phyloP scores from a whole-genome alignment of 2,113 vertebrate genomes.

The Rhombomys opimus region DNA sequence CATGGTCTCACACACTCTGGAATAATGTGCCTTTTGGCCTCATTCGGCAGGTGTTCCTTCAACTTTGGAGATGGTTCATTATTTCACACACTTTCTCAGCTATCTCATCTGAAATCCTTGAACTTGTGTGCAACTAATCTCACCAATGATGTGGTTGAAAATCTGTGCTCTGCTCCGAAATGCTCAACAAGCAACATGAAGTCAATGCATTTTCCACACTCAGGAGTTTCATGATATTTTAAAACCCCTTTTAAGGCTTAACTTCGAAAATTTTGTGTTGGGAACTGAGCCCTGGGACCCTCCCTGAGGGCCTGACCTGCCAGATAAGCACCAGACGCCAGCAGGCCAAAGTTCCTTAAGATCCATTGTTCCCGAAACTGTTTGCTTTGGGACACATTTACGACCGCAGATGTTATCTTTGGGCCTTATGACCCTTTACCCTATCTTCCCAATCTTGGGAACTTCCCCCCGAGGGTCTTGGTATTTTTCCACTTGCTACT shows the following conservation, averaged over 20 bases:
- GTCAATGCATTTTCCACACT: not conserved
- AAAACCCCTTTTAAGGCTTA: not conserved
- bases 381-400: no score
- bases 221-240: no score
- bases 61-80: not conserved
- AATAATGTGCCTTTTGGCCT: accelerated
- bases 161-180: not conserved
- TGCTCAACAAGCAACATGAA: not conserved
- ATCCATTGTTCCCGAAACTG: no score
- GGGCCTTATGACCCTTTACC: no score
- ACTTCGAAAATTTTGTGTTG: not conserved
- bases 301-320: no score
- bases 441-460: no score
- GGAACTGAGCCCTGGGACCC: no score
- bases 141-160: accelerated
- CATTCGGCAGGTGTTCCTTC: not conserved
- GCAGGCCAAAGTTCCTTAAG: no score
- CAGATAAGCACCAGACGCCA: no score
- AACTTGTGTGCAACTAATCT: not conserved
- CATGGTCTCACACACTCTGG: not conserved
- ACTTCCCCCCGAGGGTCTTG: no score
- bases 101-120: not conserved
- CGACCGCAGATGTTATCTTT: no score
- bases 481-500: no score
- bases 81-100: not conserved